phyloP scores from a whole-genome alignment of 1,140 invertebrate species.

The Calosoma granatense region DNA sequence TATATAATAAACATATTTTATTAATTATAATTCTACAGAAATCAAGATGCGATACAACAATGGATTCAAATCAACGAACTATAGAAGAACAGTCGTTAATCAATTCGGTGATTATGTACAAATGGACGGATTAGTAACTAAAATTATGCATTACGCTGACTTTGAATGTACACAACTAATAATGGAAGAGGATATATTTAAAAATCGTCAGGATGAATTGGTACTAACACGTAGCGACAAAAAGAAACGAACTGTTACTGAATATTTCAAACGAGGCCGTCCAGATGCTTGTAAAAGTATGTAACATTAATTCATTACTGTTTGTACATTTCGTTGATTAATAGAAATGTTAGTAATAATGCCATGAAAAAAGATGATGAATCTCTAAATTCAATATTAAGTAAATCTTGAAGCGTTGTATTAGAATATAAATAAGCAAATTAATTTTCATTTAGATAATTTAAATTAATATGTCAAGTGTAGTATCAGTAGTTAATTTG shows the following conservation, averaged over 20 bases:
- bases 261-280: constrained; percentile 58
- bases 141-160: constrained; percentile 58
- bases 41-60: constrained; percentile 64
- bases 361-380: background rate
- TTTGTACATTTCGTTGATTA: background rate
- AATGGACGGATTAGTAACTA: constrained; percentile 56
- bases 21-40: constrained; percentile 39
- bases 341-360: too few relatives aligned
- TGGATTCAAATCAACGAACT: constrained; percentile 57
- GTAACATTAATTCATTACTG: constrained; percentile 11
- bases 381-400: too few relatives aligned
- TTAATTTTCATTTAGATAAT: too few relatives aligned
- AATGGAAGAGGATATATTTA: constrained; percentile 56
- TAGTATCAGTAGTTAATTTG: constrained; percentile 5
- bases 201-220: constrained; percentile 59
- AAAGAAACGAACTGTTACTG: constrained; percentile 42
- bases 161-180: constrained; percentile 49
- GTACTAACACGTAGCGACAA: constrained; percentile 47
- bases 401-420: too few relatives aligned
- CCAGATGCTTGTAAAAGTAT: constrained; percentile 56
- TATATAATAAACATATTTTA: constrained; percentile 11
- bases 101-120: constrained; percentile 66
- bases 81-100: constrained; percentile 65
- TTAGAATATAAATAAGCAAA: too few relatives aligned
- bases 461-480: too few relatives aligned